phyloP scores from a whole-genome alignment of 2,113 vertebrate genomes.

The Oceanites oceanicus region DNA sequence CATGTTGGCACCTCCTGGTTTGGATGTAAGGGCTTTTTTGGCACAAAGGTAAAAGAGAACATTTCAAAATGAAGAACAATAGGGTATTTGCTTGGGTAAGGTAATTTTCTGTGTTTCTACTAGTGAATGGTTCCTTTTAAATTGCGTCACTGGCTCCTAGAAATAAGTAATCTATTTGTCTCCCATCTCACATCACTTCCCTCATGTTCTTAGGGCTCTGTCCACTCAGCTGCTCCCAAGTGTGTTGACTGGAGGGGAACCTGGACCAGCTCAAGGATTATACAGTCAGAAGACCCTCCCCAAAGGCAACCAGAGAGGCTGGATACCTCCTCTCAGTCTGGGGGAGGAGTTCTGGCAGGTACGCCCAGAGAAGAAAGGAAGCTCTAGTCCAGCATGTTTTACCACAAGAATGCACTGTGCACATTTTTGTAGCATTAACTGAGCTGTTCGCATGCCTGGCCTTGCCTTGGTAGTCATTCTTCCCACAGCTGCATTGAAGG shows the following conservation, averaged over 20 bases:
- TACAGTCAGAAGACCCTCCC: background rate
- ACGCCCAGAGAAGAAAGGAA: background rate
- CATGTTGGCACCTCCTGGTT: background rate
- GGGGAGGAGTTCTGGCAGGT: background rate
- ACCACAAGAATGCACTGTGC: constrained; percentile 8
- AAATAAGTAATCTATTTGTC: background rate
- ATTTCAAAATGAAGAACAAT: background rate
- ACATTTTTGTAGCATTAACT: background rate
- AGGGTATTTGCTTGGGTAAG: background rate
- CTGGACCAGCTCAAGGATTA: background rate
- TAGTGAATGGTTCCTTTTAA: background rate
- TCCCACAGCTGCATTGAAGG: background rate
- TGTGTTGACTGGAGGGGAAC: background rate
- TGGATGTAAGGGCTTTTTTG: background rate
- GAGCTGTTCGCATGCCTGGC: background rate
- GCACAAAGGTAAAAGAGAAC: background rate
- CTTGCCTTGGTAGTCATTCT: background rate
- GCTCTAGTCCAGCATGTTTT: background rate
- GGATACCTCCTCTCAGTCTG: background rate
- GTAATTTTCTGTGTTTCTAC: background rate
- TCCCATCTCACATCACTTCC: background rate
- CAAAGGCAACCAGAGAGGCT: background rate
- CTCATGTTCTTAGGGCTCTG: too few species aligned
- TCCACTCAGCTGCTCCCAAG: background rate
- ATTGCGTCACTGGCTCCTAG: background rate